A percentile compares a stretch with the other conserved stretches of the same genome.
Evolutionary conservation across 2,888 invertebrate genomes (phyloP).

Genomic region (Galerucella nymphaeae): DNA sequence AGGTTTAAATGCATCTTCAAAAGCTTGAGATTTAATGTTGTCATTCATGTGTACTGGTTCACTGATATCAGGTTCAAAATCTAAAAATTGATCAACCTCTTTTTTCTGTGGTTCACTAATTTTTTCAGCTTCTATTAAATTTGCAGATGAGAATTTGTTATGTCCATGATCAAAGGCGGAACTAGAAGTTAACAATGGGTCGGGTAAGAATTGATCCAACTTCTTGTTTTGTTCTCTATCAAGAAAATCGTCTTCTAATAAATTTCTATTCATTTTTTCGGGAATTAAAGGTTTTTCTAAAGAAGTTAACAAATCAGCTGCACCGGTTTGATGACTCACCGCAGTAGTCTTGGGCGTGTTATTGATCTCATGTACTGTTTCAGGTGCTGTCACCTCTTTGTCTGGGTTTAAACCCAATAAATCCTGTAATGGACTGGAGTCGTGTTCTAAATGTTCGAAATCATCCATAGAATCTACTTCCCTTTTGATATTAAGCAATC

Average conservation of each 20-base stretch:
- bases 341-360: constrained; percentile 61
- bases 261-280: constrained; percentile 59
- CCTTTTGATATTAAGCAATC: constrained; percentile 56
- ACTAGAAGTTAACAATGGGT: constrained; percentile 44
- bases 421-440: constrained; percentile 65
- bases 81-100: constrained; percentile 38
- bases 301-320: constrained; percentile 44
- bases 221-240: constrained; percentile 58
- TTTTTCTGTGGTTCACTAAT: constrained; percentile 25
- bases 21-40: constrained; percentile 5
- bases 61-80: constrained; percentile 40
- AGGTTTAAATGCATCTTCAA: constrained; percentile 27
- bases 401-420: constrained; percentile 56
- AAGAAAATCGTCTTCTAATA: constrained; percentile 61
- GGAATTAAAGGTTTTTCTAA: constrained; percentile 43
- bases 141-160: constrained; percentile 26
- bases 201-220: constrained; percentile 58
- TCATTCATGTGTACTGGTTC: constrained; percentile 16
- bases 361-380: constrained; percentile 59
- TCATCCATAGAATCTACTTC: constrained; percentile 80
- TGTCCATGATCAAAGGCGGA: constrained; percentile 27
- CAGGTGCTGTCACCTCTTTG: constrained; percentile 51
- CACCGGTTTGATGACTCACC: constrained; percentile 52
- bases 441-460: constrained; percentile 79
- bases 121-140: constrained; percentile 30